A percentile compares a stretch with the other conserved stretches of the same genome.
Conservation (phyloP, 2,797 vertebrate species). For the Gallirallus australis region DNA sequence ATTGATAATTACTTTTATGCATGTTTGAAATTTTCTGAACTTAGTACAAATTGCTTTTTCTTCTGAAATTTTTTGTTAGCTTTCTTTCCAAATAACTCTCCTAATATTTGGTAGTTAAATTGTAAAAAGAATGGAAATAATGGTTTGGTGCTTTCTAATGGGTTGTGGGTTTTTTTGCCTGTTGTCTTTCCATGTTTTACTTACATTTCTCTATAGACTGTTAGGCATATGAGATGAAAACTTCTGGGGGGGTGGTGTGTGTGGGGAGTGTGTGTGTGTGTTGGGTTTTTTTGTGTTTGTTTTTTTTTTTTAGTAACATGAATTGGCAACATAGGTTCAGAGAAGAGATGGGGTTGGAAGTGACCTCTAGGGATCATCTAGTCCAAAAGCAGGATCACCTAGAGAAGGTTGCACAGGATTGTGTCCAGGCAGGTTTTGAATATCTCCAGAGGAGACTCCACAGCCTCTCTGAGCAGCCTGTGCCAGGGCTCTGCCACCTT, state of each 20-base stretch:
- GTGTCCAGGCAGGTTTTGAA: no score
- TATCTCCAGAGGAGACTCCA: no score
- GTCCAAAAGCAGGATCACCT: no score
- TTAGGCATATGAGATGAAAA: fast-evolving
- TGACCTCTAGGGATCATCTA: no score
- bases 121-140: neutral
- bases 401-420: no score
- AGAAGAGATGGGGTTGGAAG: no score
- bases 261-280: neutral
- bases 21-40: neutral
- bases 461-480: no score
- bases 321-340: neutral
- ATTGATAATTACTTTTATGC: neutral
- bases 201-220: neutral
- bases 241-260: neutral
- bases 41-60: neutral
- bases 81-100: neutral
- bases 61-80: neutral
- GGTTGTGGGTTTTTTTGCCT: neutral
- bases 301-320: neutral
- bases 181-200: neutral
- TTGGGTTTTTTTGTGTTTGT: no score
- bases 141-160: neutral
- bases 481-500: no score
- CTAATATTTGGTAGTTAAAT: neutral